Evolutionary conservation across 2,888 invertebrate genomes (phyloP), one percentile per base, ranked within the genome.

Genomic region (Anarsia innoxiella): DNA sequence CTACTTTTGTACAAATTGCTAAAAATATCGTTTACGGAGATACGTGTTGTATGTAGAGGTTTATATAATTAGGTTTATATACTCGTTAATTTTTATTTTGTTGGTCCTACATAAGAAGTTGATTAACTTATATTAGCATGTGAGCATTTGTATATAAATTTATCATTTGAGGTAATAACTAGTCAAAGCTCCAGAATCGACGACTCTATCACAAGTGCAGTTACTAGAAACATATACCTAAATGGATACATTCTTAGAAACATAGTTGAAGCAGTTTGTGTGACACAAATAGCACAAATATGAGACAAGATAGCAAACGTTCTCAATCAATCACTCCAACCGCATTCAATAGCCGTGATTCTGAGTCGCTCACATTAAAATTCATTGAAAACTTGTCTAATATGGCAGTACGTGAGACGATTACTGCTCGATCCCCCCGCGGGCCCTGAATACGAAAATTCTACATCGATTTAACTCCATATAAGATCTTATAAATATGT

Each of bases 371-470:
- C 44, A 44, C 66, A 70, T 74, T 73, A 70, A 72, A 71, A 75
- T 73, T 70, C 66, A 72, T 69, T 66, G 66, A 65, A 66, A 67
- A 63, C 65, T 64, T 64, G 61, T 68, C 62, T 68, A 66, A 67
- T 68, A 67, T 59, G 62, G 65, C 46, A 48, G 46, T 51, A 64
- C 58, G 65, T 67, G 66, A 68, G 51, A 49, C 45, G 59, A 56
- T 60, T 60, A 55, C 51, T 48, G 27, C n/a, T n/a, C 19, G 14
- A 10, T 48, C 45, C 36, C 43, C 45, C 43, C 44, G 45, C 42
- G 31, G 40, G 44, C 42, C 43, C 48, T 53, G 61, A 59, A 61
- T 59, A 60, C 55, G 51, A 61, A 65, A 59, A 59, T 54, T 53
- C 53, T 50, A 56, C 58, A 61, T 59, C 55, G 57, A 57, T 65